A percentile compares a stretch with the other conserved stretches of the same genome.
Evolutionary conservation across 2,797 vertebrate genomes (phyloP).

Genomic region (Pseudomugil tenellus): DNA sequence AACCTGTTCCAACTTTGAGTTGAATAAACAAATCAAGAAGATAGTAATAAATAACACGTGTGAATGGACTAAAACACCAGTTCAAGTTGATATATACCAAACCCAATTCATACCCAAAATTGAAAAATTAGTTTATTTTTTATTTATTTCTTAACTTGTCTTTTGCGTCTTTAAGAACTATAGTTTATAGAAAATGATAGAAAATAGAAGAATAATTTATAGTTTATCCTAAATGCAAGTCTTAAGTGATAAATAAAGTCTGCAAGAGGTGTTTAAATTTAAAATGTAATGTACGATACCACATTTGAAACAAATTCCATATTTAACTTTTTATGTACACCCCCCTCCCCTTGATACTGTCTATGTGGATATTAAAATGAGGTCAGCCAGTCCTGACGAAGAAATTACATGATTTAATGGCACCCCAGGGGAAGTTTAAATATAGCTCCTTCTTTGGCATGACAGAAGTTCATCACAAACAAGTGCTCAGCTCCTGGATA

Average conservation of each 20-base stretch:
- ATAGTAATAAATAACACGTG: no score
- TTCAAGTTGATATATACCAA: no score
- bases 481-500: constrained; percentile 47
- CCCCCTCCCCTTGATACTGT: constrained; percentile 58
- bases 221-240: no score
- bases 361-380: constrained; percentile 78
- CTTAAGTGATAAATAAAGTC: constrained; percentile 29
- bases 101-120: no score
- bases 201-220: no score
- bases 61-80: no score
- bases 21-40: not conserved
- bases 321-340: constrained; percentile 48
- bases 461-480: constrained; percentile 72
- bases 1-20: no score
- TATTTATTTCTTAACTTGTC: no score
- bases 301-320: constrained; percentile 49
- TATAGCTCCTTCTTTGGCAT: constrained; percentile 78
- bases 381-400: constrained; percentile 82
- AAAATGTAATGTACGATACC: constrained; percentile 43
- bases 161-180: no score
- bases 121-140: no score
- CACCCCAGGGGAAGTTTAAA: constrained; percentile 82
- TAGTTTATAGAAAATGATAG: no score
- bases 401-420: constrained; percentile 85
- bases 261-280: constrained; percentile 33